Base-by-base conservation (phyloP, 2,888 invertebrate species). In the Lochmaea crataegi region DNA sequence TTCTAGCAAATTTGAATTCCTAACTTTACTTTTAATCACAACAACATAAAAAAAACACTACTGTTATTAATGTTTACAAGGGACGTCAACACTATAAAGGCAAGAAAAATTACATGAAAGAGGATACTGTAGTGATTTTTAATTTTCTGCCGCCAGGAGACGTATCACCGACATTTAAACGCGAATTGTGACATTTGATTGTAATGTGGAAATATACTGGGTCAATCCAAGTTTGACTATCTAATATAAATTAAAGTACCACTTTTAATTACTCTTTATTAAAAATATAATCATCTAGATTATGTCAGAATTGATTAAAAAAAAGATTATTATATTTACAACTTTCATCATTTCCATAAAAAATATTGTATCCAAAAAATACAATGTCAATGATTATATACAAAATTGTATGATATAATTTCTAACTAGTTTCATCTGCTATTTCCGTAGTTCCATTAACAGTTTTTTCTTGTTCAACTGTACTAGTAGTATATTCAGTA, bases 401-500 rank as follows among this genome's bases (percentile, higher is more conserved):
- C 53, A 65, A 32, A 53, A 65, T 10, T 26, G 18, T 2, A 22
- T 48, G 2, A 22, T 26, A 22, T 51, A 53, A 71, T 48, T 64
- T 68, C 56, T 73, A 72, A 68, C 72, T 68, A 26, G 48, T 48
- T 26, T 64, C 58, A 57, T 68, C 56, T 18, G 68, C 12, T 73
- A 51, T 41, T 56, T 65, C 68, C 7, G 65, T 26, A 53, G 38
- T 68, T 60, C 68, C 68, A 73, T 68, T 73, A 16, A 73, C 51
- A 2, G 38, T 14, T 64, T 67, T 41, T 45, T 72, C 72, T 66
- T 76, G 71, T 74, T 78, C 78, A 41, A 74, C 63, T 60, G 78
- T 78, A 48, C 77, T 74, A 51, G 74, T 69, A 48, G 75, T 67
- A 41, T 77, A 76, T 65, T 77, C 77, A 22, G 75, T 72, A 71